Evolutionary conservation across 2,113 vertebrate species (phyloP).

Genomic region (Alligator sinensis): DNA sequence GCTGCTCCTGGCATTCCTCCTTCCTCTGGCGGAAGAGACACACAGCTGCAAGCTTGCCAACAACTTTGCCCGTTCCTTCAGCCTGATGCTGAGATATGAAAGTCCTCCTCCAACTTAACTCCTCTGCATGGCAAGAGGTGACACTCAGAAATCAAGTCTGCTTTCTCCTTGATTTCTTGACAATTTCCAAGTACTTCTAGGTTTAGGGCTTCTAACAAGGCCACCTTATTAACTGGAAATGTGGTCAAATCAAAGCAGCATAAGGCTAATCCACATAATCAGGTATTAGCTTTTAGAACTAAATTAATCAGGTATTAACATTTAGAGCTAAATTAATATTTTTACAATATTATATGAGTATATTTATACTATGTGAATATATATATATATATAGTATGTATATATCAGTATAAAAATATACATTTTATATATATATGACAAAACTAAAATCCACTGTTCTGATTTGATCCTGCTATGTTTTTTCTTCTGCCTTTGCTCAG

Average conservation of each 20-base stretch:
- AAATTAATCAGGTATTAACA: slow-evolving; percentile 10
- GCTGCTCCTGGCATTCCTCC: slow-evolving; percentile 89
- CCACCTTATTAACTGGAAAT: neutral
- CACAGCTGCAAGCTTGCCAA: slow-evolving; percentile 89
- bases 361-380: slow-evolving; percentile 69
- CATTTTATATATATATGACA: neutral
- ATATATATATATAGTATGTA: neutral
- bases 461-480: neutral
- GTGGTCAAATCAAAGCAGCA: neutral
- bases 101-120: slow-evolving; percentile 90
- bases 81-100: slow-evolving; percentile 88
- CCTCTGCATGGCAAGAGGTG: neutral
- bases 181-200: slow-evolving; percentile 10
- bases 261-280: slow-evolving; percentile 23
- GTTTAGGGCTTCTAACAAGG: neutral
- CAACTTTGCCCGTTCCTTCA: slow-evolving; percentile 94
- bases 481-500: neutral
- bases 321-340: slow-evolving; percentile 50
- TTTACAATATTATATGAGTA: slow-evolving; percentile 48
- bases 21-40: slow-evolving; percentile 84
- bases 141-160: neutral
- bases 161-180: neutral
- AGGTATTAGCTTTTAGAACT: slow-evolving; percentile 14
- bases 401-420: neutral
- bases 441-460: neutral